These are phyloP conservation scores for Telenomus remus DNA, from an alignment of 1,140 invertebrate genomes.

Conservation along the genomic window DNA sequence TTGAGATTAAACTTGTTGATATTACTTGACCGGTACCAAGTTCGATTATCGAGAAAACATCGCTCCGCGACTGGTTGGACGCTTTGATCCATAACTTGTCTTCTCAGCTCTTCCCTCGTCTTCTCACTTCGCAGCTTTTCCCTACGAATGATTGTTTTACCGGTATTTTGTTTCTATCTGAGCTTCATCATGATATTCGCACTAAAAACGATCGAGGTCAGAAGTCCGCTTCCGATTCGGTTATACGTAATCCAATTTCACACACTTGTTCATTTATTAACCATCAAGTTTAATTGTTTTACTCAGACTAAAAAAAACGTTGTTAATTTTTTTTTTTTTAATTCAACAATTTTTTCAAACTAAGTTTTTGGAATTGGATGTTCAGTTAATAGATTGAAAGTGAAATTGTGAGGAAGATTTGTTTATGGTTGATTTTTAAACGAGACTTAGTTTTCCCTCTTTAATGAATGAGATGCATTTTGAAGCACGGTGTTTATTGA, in stretches of 20 bases:
- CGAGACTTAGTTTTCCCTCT: no score
- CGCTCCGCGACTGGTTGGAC: conserved; percentile 10
- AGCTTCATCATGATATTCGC: conserved; percentile 51
- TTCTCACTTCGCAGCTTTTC: conserved; percentile 20
- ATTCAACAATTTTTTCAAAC: no score
- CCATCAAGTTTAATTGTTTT: no score
- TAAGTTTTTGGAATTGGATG: no score
- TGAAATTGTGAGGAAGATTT: no score
- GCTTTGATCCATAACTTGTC: conserved; percentile 37
- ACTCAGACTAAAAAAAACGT: no score
- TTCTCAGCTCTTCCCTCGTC: conserved; percentile 19
- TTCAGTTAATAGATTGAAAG: no score
- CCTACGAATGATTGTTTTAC: conserved; percentile 29
- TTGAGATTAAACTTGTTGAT: no score
- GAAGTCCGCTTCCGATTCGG: conserved; percentile 41
- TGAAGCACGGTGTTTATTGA: not conserved
- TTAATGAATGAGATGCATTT: not conserved
- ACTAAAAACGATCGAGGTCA: conserved; percentile 51
- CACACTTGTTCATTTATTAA: no score
- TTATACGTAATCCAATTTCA: conserved; percentile 40
- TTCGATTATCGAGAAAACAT: conserved; percentile 9
- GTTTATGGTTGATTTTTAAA: no score
- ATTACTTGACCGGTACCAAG: no score
- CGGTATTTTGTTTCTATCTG: conserved; percentile 34
- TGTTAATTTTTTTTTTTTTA: no score